phyloP scores from a whole-genome alignment of 2,888 invertebrate genomes.

The Drosophila testacea region DNA sequence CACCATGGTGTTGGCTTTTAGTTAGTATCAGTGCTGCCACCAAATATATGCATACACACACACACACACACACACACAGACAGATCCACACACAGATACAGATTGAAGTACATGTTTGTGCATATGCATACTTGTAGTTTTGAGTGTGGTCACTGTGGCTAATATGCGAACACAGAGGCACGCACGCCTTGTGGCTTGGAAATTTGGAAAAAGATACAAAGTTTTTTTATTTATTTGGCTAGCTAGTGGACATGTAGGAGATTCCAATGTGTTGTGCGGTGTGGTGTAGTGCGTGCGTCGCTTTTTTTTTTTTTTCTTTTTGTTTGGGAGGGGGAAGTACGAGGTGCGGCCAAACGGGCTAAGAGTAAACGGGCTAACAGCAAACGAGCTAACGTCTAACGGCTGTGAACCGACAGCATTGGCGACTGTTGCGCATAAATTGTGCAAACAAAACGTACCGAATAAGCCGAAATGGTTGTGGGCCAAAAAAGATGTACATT shows the following conservation, averaged over 20 bases:
- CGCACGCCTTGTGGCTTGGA: slow-evolving; percentile 63
- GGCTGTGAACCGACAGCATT: slow-evolving; percentile 45
- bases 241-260: slow-evolving; percentile 42
- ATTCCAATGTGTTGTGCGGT: slow-evolving; percentile 5
- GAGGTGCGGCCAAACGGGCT: slow-evolving; percentile 6
- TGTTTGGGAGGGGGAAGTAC: not conserved
- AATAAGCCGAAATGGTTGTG: slow-evolving; percentile 62
- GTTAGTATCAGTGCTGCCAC: slow-evolving; percentile 62
- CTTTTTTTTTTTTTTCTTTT: not conserved
- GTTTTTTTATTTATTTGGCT: slow-evolving; percentile 47
- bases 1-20: slow-evolving; percentile 66
- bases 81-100: not conserved
- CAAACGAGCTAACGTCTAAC: slow-evolving; percentile 17
- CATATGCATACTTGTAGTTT: slow-evolving; percentile 32
- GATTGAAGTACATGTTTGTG: slow-evolving; percentile 8
- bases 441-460: slow-evolving; percentile 70
- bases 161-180: slow-evolving; percentile 59
- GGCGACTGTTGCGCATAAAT: slow-evolving; percentile 65
- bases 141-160: slow-evolving; percentile 66
- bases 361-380: slow-evolving; percentile 7
- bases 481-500: slow-evolving; percentile 36
- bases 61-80: not conserved
- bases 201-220: slow-evolving; percentile 56
- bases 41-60: slow-evolving; percentile 32
- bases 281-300: slow-evolving; percentile 41